Evolutionary conservation across 1,140 invertebrate species (phyloP), one percentile per base, ranked within the genome.

Genomic region (Ceratina calcarata): DNA sequence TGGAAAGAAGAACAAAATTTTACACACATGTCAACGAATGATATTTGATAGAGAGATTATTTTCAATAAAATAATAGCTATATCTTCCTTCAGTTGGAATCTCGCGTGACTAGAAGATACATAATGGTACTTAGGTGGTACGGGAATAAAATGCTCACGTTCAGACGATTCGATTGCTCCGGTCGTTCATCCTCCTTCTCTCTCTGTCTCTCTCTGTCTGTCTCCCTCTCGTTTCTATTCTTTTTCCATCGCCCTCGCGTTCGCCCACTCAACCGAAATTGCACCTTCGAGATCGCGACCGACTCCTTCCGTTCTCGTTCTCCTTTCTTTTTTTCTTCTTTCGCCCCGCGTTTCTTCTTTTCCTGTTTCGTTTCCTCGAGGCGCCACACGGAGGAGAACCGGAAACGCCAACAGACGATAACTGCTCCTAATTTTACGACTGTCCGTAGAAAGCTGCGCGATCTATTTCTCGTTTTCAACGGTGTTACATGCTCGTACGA

Each of bases 261-360:
- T 64, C 84, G 84, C 84, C 84, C 80, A 86, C 83, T 72, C 84
- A 51, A 37, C 84, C 84, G 70, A 85, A 85, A 85, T 85, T 85
- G 74, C 84, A 84, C 60, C 82, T 85, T 71, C 37, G 69, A 80
- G 55, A 77, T 78, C 75, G 69, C 71, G 84, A 73, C 84, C 85
- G 83, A 86, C 86, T 89, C 84, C 84, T 72, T 82, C 69, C 80
- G 75, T 70, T 81, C 77, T 86, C 74, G 80, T 80, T 53, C 75
- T 27, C 3, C n/a, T 1, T 27, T 4, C 7, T 61, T 27, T 61
- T 27, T 3, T 22, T n/a, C 3, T 45, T 45, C n/a, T 10, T 24
- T 53, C 16, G 4, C 45, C 3, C 15, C 7, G 45, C 27, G 53
- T 32, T 66, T 20, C n/a, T 66, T 67, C 20, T 24, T 51, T 16